Evolutionary conservation across 1,140 invertebrate genomes (phyloP), one percentile per base, ranked within the genome.

Genomic region (Dinoponera quadriceps): DNA sequence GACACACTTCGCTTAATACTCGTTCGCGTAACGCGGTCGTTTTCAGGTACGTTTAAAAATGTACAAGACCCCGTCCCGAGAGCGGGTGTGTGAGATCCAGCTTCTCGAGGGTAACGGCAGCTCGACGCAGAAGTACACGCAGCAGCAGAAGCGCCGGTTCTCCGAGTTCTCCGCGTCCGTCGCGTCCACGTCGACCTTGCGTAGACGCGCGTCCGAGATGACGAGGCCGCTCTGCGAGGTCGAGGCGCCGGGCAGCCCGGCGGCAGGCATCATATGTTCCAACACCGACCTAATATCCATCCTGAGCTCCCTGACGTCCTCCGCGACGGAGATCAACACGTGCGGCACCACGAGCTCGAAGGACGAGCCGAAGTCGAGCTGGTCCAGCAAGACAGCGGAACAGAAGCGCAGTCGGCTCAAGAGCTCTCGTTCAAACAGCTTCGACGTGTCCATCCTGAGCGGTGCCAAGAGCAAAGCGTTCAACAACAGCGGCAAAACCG

Each of bases 81-180:
- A 98, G 91, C 96, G 96, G 81, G 96, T 98, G 0, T 97, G 97
- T 91, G 97, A 98, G 91, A 96, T 98, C 1, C 96, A 97, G 87
- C 96, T 96, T 0, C 88, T 97, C 2, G 96, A 97, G 82, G 95
- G 96, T 13, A 95, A 95, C 73, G 94, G 94, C 1, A 94, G 94
- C 1, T 95, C 95, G 44, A 92, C 94, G 3, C 94, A 96, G 80
- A 94, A 96, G 1, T 96, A 96, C 89, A 95, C 95, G 0, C 94
- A 94, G 69, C 74, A 92, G 48, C 93, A 93, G 29, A 95, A 95
- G 22, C 95, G 97, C 20, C 95, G 97, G 25, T 97, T 96, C 91
- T 97, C 97, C 0, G 97, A 97, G 86, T 96, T 96, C 78, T 94
- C 96, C 0, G 93, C 96, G 1, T 94, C 95, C 1, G 92, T 95